Evolutionary conservation across 2,797 vertebrate genomes (phyloP).

Genomic region (Mus minutoides): DNA sequence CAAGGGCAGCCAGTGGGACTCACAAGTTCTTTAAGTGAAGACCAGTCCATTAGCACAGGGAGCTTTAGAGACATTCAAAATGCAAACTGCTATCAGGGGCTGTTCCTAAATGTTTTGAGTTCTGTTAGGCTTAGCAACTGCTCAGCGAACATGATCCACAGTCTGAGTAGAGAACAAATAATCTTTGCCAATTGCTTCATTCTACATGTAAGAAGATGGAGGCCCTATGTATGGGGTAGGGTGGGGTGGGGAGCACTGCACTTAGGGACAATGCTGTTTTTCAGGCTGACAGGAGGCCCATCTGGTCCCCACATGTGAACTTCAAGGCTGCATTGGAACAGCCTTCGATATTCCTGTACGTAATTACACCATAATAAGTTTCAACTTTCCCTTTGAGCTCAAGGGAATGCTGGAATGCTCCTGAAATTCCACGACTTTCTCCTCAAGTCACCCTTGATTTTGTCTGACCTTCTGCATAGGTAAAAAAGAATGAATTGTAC

Average conservation of each 20-base stretch:
- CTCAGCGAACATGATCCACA: neutral
- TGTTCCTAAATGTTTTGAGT: neutral
- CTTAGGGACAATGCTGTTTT: neutral
- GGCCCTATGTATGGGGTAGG: neutral
- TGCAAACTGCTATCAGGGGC: neutral
- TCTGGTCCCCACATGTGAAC: constrained; percentile 41
- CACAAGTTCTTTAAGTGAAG: neutral
- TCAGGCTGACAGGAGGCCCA: neutral
- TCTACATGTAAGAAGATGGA: neutral
- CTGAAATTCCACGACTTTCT: neutral
- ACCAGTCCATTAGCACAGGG: neutral
- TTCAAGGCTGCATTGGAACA: neutral
- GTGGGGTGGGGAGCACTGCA: neutral
- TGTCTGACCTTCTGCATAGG: neutral
- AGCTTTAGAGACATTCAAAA: neutral
- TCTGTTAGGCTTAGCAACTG: neutral
- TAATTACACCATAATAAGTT: constrained; percentile 24
- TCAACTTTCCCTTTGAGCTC: constrained; percentile 20
- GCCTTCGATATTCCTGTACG: neutral
- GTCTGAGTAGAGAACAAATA: neutral
- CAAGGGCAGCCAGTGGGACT: neutral
- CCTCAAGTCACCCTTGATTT: neutral
- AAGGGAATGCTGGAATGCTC: neutral
- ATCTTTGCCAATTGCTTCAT: neutral
- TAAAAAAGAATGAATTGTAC: neutral